Conservation (phyloP, 2,113 vertebrate genomes). For the Pao palembangensis region DNA sequence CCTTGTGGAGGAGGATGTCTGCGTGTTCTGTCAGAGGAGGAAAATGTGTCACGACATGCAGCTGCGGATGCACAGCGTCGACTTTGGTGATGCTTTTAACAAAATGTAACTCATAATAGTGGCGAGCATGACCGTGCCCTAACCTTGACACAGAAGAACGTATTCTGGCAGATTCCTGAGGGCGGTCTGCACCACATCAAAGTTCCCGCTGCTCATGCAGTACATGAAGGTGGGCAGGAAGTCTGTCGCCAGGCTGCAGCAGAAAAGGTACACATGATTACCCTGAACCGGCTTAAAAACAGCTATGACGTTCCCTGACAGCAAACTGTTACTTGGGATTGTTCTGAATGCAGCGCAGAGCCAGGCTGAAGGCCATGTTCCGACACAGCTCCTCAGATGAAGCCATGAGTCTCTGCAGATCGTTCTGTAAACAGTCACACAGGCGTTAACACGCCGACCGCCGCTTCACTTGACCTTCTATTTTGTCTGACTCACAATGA, state of each 20-base stretch:
- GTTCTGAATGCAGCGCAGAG: conserved; percentile 91
- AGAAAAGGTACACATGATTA: conserved; percentile 1
- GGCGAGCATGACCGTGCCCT: background rate
- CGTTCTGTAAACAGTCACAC: conserved; percentile 74
- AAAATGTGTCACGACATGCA: background rate
- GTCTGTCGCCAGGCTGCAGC: conserved; percentile 84
- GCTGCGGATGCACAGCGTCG: background rate
- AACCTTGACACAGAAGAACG: conserved; percentile 94
- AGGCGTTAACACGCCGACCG: conserved; percentile 5
- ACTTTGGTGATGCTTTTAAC: background rate
- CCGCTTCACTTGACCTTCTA: background rate
- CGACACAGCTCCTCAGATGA: conserved; percentile 89
- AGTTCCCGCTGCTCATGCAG: conserved; percentile 92
- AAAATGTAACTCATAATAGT: background rate
- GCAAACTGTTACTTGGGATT: conserved; percentile 81
- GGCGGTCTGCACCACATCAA: conserved; percentile 93
- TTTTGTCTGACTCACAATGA: conserved; percentile 81
- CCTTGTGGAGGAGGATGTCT: conserved; percentile 88
- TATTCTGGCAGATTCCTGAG: conserved; percentile 93
- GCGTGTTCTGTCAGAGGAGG: conserved; percentile 81
- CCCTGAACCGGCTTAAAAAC: background rate
- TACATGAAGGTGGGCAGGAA: conserved; percentile 97
- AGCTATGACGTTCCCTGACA: background rate
- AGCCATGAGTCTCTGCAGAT: conserved; percentile 92
- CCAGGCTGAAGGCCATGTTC: conserved; percentile 89